These are phyloP conservation scores for Tamias sibiricus DNA, from an alignment of 2,113 vertebrate genomes.

Conservation along the genomic window DNA sequence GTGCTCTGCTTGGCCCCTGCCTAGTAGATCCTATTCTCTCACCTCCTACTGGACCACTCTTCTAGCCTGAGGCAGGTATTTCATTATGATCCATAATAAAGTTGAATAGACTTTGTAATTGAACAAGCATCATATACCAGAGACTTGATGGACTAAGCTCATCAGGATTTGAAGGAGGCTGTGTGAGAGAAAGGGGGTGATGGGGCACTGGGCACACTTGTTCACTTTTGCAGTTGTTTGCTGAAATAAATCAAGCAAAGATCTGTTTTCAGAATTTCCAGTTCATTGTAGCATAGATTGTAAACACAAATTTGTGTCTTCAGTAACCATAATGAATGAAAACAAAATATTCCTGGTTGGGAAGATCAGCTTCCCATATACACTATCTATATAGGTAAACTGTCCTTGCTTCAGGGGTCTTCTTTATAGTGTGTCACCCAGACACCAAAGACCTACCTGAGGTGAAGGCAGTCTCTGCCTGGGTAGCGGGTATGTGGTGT, in stretches of 20 bases:
- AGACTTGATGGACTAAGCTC: conserved; percentile 62
- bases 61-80: conserved; percentile 72
- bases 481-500: neutral
- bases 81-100: conserved; percentile 79
- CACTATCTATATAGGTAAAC: neutral
- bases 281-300: neutral
- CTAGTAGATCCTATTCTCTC: conserved; percentile 59
- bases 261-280: neutral
- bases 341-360: neutral
- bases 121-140: conserved; percentile 52
- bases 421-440: neutral
- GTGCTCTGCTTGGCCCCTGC: conserved; percentile 65
- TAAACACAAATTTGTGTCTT: conserved; percentile 39
- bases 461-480: neutral
- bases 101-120: conserved; percentile 78
- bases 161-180: conserved; percentile 58
- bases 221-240: neutral
- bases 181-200: neutral
- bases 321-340: neutral
- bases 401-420: neutral
- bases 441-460: neutral
- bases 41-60: conserved; percentile 30
- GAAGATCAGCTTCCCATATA: neutral
- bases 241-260: neutral
- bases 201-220: neutral